These are phyloP conservation scores for Mamestra brassicae DNA, from an alignment of 2,888 invertebrate species.

Conservation along the genomic window DNA sequence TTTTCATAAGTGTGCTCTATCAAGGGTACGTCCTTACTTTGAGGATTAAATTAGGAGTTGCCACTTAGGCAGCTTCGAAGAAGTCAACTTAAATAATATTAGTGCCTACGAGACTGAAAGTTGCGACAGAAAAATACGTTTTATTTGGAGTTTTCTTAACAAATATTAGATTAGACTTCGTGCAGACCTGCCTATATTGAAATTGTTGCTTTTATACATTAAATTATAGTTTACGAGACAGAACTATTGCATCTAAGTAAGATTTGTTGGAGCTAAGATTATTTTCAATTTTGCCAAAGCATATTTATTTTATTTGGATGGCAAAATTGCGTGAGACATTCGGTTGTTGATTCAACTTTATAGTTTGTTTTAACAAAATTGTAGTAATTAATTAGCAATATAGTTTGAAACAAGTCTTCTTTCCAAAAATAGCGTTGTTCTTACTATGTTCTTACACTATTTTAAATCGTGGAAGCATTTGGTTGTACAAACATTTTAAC, in stretches of 20 bases:
- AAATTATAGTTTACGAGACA: conserved; percentile 31
- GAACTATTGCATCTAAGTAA: conserved; percentile 29
- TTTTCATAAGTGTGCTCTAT: conserved; percentile 53
- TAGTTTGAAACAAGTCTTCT: neutral
- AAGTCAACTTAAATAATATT: conserved; percentile 45
- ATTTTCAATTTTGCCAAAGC: conserved; percentile 38
- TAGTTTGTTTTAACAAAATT: conserved; percentile 3
- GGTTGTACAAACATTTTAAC: conserved; percentile 4
- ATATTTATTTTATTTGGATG: conserved; percentile 33
- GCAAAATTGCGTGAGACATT: neutral
- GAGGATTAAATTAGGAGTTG: conserved; percentile 52
- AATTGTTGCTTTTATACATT: conserved; percentile 25
- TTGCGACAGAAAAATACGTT: conserved; percentile 52
- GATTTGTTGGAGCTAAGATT: conserved; percentile 51
- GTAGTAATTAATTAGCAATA: neutral
- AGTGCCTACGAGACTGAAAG: conserved; percentile 24
- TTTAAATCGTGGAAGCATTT: neutral
- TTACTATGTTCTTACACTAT: neutral
- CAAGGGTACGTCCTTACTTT: conserved; percentile 39
- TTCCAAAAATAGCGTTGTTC: neutral
- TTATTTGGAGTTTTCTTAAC: conserved; percentile 49
- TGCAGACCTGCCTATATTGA: conserved; percentile 24
- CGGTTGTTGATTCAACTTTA: neutral
- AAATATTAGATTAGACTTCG: conserved; percentile 53
- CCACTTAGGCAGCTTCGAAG: conserved; percentile 28